Conservation (phyloP, 2,888 invertebrate genomes). For the Pemphredon lugubris region DNA sequence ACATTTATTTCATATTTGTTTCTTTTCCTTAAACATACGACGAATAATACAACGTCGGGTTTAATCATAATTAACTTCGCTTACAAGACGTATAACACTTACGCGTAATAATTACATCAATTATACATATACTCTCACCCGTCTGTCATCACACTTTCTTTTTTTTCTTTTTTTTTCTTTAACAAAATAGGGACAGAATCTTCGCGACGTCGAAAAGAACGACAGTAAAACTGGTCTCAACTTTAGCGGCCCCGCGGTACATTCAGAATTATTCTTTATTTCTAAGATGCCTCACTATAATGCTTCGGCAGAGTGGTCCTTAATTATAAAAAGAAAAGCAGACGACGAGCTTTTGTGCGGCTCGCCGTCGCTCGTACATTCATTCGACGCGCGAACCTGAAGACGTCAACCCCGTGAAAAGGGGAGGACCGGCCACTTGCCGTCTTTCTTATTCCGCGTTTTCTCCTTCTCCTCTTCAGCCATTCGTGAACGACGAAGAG, state of each 20-base stretch:
- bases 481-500: constrained; percentile 10
- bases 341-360: constrained; percentile 30
- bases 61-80: no score
- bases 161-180: no score
- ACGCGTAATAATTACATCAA: background rate
- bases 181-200: background rate
- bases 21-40: no score
- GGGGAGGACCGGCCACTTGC: constrained; percentile 18
- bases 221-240: background rate
- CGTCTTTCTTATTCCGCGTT: constrained; percentile 15
- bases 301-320: constrained; percentile 21
- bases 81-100: no score
- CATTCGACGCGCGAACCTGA: constrained; percentile 31
- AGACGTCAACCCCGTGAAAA: no score
- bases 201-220: background rate
- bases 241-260: background rate
- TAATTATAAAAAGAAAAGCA: constrained; percentile 45
- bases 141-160: no score
- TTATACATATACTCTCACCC: background rate
- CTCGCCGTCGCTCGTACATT: constrained; percentile 9
- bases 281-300: constrained; percentile 6
- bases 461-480: constrained; percentile 14
- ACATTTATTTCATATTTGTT: no score
- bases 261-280: background rate
- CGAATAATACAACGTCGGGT: no score